Evolutionary conservation across 2,797 vertebrate genomes (phyloP), one percentile per base, ranked within the genome.

Genomic region (Meda fulgida): DNA sequence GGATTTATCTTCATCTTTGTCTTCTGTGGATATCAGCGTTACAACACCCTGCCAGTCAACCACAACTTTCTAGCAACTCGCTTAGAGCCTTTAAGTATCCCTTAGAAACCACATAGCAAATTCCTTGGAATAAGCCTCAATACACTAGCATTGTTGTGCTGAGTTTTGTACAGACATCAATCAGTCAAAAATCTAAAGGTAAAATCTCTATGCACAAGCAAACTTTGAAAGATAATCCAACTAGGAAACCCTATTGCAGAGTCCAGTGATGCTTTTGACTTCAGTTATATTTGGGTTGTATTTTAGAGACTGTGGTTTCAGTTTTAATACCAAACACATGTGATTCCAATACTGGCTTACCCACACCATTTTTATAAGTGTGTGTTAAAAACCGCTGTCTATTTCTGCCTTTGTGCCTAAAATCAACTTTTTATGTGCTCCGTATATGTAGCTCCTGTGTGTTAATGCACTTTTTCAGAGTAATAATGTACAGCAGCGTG

Each of bases 291-390:
- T 48, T 78, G 19, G 46, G 29, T 31, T 75, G 6, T 51, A 38
- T 75, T 83, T 60, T 26, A 78, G 60, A 55, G 60, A 77, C 63
- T 53, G 31, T 83, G 85, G 85, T 86, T 86, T 83, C 43, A 78
- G n/a, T 46, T 83, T 78, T 86, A 83, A 86, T 83, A 72, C 66
- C 19, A 60, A 86, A 86, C 75, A 83, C 40, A 83, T 86, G 85
- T n/a, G 31, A 34, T 83, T 43, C 31, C 67, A 31, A 72, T 82
- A 38, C 66, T 48, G 38, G 26, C 63, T 48, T 71, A 31, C 26
- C 85, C 85, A 79, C 67, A 78, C 5, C 36, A 70, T 83, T 72
- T 78, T 51, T 71, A 65, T 43, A 78, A 83, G 53, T 58, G 55
- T 85, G 69, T 83, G 43, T 78, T 46, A 34, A 82, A 58, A 76